These are phyloP conservation scores for Sigmodon hispidus DNA, from an alignment of 2,113 vertebrate species.

Conservation along the genomic window DNA sequence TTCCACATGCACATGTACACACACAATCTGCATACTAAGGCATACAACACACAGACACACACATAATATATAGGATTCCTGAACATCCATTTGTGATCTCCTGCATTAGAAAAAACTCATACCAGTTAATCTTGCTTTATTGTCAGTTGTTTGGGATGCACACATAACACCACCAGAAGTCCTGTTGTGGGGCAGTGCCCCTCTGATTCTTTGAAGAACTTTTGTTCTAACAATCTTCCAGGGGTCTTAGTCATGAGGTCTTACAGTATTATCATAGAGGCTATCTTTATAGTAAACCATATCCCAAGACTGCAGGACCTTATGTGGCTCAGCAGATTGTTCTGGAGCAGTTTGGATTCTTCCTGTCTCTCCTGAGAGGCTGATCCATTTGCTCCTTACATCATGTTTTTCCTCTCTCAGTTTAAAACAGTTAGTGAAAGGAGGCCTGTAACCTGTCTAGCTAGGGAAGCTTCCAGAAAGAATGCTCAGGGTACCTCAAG, in stretches of 20 bases:
- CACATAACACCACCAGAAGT: not conserved
- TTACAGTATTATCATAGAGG: not conserved
- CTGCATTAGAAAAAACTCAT: not conserved
- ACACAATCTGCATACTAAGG: not conserved
- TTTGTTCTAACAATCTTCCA: not conserved
- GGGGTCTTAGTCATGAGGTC: not conserved
- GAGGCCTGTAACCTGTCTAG: not conserved
- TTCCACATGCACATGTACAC: not conserved
- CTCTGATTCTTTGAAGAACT: not conserved
- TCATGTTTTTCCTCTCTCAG: not conserved
- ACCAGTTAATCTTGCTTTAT: not conserved
- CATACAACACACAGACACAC: not conserved
- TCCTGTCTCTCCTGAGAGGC: not conserved
- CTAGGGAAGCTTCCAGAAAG: not conserved
- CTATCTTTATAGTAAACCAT: not conserved
- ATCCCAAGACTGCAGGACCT: not conserved
- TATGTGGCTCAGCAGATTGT: not conserved
- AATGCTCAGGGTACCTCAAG: not conserved
- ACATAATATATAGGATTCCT: not conserved
- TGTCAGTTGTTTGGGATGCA: not conserved
- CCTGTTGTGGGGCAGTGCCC: not conserved
- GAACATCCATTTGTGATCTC: not conserved
- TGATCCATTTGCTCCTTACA: not conserved
- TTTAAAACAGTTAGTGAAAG: not conserved
- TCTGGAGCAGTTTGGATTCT: constrained; percentile 11